phyloP scores from a whole-genome alignment of 2,888 invertebrate genomes.

The Crepidodera aurea region DNA sequence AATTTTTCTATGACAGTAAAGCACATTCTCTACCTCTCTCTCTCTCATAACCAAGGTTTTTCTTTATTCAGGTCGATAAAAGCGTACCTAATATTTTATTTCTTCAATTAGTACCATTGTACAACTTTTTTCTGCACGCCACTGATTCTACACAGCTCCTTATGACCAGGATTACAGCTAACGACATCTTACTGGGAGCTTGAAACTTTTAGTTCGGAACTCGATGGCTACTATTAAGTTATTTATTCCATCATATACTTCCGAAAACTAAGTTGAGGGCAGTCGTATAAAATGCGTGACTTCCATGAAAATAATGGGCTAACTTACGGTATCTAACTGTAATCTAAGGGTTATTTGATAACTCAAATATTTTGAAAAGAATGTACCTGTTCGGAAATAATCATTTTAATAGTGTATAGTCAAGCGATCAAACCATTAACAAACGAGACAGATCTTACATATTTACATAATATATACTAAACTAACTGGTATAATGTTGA shows the following conservation, averaged over 20 bases:
- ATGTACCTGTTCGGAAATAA: slow-evolving; percentile 5
- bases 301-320: slow-evolving; percentile 8
- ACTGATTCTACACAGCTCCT: slow-evolving; percentile 36
- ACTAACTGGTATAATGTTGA: too few relatives aligned
- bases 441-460: background rate
- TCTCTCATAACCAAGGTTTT: too few relatives aligned
- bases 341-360: slow-evolving; percentile 13
- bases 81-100: too few relatives aligned
- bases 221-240: slow-evolving; percentile 44
- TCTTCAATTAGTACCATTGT: too few relatives aligned
- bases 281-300: slow-evolving; percentile 21
- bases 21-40: too few relatives aligned
- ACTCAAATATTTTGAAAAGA: slow-evolving; percentile 10
- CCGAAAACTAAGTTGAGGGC: slow-evolving; percentile 18
- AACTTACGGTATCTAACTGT: slow-evolving; percentile 2
- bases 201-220: slow-evolving; percentile 42
- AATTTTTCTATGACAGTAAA: too few relatives aligned
- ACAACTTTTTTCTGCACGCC: slow-evolving; percentile 1
- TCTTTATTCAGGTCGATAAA: too few relatives aligned
- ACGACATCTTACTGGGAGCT: slow-evolving; percentile 49
- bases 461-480: too few relatives aligned
- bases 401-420: slow-evolving; percentile 8
- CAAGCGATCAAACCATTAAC: slow-evolving; percentile 14
- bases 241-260: slow-evolving; percentile 39
- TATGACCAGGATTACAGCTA: slow-evolving; percentile 52